phyloP scores from a whole-genome alignment of 1,140 invertebrate species.

The Lineus longissimus region DNA sequence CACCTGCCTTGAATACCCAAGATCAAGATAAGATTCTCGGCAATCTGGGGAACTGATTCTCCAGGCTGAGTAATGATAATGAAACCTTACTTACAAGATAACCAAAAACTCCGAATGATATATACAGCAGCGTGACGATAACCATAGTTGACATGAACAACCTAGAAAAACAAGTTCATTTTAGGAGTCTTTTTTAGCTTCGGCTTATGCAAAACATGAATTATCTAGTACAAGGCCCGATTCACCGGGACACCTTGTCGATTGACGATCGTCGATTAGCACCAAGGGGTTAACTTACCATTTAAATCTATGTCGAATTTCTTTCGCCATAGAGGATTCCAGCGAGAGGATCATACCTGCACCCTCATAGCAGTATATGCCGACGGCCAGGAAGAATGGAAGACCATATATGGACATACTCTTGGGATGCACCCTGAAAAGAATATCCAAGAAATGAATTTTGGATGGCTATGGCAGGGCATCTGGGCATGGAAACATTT shows the following conservation, averaged over 20 bases:
- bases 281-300: constrained; percentile 39
- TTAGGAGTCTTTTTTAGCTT: too few relatives aligned
- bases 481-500: too few relatives aligned
- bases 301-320: constrained; percentile 49
- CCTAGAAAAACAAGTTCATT: constrained; percentile 34
- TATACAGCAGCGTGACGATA: constrained; percentile 54
- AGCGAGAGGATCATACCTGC: constrained; percentile 57
- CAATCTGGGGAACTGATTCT: too few relatives aligned
- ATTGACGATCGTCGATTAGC: too few relatives aligned
- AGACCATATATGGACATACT: constrained; percentile 53
- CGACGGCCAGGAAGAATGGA: constrained; percentile 56
- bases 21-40: too few relatives aligned
- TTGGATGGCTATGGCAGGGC: too few relatives aligned
- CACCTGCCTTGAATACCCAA: too few relatives aligned
- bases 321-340: constrained; percentile 50
- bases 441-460: too few relatives aligned
- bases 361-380: constrained; percentile 58
- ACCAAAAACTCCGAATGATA: constrained; percentile 55
- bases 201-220: too few relatives aligned
- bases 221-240: too few relatives aligned
- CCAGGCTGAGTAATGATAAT: too few relatives aligned
- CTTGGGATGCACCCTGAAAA: constrained; percentile 50
- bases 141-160: constrained; percentile 52
- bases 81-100: constrained; percentile 56
- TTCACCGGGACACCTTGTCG: too few relatives aligned